A percentile compares a stretch with the other conserved stretches of the same genome.
Evolutionary conservation across 1,140 invertebrate species (phyloP).

Genomic region (Dryas iulia): DNA sequence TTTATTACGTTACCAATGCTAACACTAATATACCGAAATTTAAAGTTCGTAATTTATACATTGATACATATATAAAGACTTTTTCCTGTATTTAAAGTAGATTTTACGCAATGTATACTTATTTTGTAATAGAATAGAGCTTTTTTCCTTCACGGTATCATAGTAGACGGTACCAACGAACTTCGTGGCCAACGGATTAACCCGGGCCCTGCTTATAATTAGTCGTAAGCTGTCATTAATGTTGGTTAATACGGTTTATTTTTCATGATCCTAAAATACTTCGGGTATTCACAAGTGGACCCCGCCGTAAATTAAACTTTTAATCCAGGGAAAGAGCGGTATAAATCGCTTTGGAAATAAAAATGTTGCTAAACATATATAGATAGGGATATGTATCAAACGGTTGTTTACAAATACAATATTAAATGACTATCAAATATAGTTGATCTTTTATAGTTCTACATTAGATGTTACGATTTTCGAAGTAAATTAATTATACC

Average conservation of each 20-base stretch:
- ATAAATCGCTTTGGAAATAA: background rate
- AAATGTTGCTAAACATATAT: background rate
- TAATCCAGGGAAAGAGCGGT: background rate
- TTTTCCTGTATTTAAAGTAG: background rate
- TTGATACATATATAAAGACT: background rate
- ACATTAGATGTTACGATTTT: too few relatives aligned
- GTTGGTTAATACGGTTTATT: constrained; percentile 25
- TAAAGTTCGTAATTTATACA: constrained; percentile 6
- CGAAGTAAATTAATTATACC: too few relatives aligned
- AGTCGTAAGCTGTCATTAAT: constrained; percentile 29
- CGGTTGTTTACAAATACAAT: too few relatives aligned
- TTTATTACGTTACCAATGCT: constrained; percentile 11
- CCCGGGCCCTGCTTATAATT: constrained; percentile 25
- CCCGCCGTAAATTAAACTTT: background rate
- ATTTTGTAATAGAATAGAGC: background rate
- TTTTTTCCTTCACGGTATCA: background rate
- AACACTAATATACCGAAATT: background rate
- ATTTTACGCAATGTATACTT: constrained; percentile 3
- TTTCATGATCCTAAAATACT: constrained; percentile 18
- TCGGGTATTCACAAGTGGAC: background rate
- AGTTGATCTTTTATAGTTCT: too few relatives aligned
- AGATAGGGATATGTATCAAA: too few relatives aligned
- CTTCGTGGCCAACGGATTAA: constrained; percentile 27
- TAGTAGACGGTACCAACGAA: constrained; percentile 12
- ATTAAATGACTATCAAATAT: too few relatives aligned